These are phyloP conservation scores for Dipodomys spectabilis DNA, from an alignment of 2,113 vertebrate genomes.

Conservation along the genomic window DNA sequence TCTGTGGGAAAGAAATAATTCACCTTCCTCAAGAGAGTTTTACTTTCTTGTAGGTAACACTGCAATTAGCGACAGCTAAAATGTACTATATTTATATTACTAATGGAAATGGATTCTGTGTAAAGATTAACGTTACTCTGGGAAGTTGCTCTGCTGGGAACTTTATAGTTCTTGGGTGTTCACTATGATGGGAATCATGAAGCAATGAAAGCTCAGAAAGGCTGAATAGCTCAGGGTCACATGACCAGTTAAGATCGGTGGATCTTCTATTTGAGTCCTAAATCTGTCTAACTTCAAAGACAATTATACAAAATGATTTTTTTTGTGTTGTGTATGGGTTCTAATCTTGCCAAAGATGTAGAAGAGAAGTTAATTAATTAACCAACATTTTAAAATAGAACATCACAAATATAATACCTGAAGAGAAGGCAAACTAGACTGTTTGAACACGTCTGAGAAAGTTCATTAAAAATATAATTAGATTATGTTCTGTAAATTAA, in stretches of 20 bases:
- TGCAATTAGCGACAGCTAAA: not conserved
- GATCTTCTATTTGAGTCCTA: not conserved
- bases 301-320: not conserved
- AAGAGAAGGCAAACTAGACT: constrained; percentile 15
- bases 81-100: constrained; percentile 1
- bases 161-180: not conserved
- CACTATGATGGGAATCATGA: not conserved
- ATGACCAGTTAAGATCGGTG: not conserved
- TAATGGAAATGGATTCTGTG: not conserved
- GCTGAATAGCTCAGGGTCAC: not conserved
- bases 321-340: not conserved
- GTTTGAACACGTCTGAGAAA: constrained; percentile 7
- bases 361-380: constrained; percentile 31
- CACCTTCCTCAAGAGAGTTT: not conserved
- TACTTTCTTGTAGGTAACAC: not conserved
- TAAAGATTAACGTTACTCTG: not conserved
- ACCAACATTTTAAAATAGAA: constrained; percentile 14
- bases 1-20: not conserved
- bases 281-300: constrained; percentile 25
- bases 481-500: not conserved
- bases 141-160: not conserved
- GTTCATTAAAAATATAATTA: constrained; percentile 52
- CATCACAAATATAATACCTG: not conserved
- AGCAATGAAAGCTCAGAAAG: not conserved
- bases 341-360: not conserved